Conservation (phyloP, 2,888 invertebrate species). For the Mimumesa dahlbomi region DNA sequence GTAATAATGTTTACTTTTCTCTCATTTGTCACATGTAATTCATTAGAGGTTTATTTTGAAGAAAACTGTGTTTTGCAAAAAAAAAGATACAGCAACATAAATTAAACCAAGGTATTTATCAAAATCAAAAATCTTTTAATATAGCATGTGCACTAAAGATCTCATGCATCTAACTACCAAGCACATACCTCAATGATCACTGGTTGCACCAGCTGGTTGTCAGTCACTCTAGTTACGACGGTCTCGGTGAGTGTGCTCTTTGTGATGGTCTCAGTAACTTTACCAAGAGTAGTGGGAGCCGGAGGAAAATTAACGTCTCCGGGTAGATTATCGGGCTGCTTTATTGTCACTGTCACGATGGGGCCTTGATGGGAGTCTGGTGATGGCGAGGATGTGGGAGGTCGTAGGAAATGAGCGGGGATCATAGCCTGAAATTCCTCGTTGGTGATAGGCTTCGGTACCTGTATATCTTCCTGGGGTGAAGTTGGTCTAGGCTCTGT, state of each 20-base stretch:
- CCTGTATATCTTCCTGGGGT: constrained; percentile 83
- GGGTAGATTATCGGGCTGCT: constrained; percentile 85
- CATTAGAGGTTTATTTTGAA: no score
- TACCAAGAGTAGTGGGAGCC: constrained; percentile 90
- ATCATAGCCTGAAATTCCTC: constrained; percentile 98
- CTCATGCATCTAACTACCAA: constrained; percentile 61
- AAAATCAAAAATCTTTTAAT: neutral
- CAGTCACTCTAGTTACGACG: constrained; percentile 95
- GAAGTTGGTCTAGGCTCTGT: constrained; percentile 61
- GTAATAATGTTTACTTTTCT: no score
- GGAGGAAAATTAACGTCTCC: constrained; percentile 89
- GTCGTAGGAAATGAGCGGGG: constrained; percentile 91
- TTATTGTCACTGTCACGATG: constrained; percentile 91
- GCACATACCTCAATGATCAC: constrained; percentile 93
- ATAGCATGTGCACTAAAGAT: constrained; percentile 34
- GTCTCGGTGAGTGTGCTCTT: constrained; percentile 98
- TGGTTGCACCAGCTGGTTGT: constrained; percentile 93
- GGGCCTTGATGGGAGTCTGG: constrained; percentile 81
- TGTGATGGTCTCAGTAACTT: constrained; percentile 96
- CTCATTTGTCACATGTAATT: no score
- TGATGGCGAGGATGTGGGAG: constrained; percentile 79
- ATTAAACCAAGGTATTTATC: constrained; percentile 5
- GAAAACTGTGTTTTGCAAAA: no score
- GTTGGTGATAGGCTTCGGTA: constrained; percentile 93
- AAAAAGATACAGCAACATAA: no score